These are phyloP conservation scores for Dromaius novaehollandiae DNA, from an alignment of 2,113 vertebrate genomes.

Conservation along the genomic window DNA sequence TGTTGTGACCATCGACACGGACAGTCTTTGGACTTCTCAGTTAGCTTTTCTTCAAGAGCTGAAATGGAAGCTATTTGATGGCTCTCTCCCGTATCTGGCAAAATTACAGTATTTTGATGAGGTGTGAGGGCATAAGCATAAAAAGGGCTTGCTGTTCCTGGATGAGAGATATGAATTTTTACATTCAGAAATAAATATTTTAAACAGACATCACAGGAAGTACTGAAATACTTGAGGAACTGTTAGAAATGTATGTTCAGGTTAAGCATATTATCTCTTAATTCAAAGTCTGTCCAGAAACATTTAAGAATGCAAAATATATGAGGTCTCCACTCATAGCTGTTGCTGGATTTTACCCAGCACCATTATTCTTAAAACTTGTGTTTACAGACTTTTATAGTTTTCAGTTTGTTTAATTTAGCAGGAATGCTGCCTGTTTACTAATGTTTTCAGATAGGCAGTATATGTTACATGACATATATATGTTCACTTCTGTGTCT, in stretches of 20 bases:
- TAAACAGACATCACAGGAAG: neutral
- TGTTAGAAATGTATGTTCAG: neutral
- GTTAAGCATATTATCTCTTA: neutral
- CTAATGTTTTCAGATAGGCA: neutral
- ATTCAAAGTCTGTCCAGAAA: neutral
- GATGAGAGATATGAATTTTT: neutral
- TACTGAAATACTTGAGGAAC: neutral
- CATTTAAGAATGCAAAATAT: neutral
- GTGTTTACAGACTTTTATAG: neutral
- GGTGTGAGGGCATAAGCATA: neutral
- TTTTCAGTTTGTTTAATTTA: neutral
- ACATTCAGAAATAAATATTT: neutral
- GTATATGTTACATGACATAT: neutral
- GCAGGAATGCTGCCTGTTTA: neutral
- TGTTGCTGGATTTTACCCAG: neutral
- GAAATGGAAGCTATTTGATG: neutral
- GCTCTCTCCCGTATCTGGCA: neutral
- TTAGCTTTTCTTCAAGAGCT: neutral
- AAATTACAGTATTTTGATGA: neutral
- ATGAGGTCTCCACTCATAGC: neutral
- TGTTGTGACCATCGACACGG: neutral
- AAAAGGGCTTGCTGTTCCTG: neutral
- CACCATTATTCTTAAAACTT: neutral
- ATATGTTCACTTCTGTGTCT: neutral
- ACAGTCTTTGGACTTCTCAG: neutral